Conservation (phyloP, 2,113 vertebrate genomes). For the Chitala chitala region DNA sequence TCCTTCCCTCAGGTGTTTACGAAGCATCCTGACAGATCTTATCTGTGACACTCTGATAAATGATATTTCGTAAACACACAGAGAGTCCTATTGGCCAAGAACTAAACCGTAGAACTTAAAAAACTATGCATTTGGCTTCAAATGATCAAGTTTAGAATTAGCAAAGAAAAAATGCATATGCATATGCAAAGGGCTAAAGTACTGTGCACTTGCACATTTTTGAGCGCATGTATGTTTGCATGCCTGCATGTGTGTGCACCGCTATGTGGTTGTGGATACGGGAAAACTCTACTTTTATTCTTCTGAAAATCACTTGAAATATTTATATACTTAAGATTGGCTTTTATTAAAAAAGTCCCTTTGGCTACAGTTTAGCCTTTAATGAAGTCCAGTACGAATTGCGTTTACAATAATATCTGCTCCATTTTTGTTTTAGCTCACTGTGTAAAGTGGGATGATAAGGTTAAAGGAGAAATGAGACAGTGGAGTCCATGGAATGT, state of each 20-base stretch:
- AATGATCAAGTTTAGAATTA: slow-evolving; percentile 1
- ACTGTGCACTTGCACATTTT: no score
- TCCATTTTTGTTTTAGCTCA: slow-evolving; percentile 2
- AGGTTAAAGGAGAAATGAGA: background rate
- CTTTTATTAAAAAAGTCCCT: slow-evolving; percentile 9
- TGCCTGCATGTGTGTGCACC: background rate
- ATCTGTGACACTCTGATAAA: no score
- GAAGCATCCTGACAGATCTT: no score
- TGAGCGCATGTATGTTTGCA: no score
- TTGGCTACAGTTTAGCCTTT: slow-evolving; percentile 3
- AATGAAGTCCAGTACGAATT: background rate
- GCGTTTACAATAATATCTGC: slow-evolving; percentile 6
- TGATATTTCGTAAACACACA: no score
- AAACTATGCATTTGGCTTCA: background rate
- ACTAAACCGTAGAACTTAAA: no score
- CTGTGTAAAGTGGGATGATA: background rate
- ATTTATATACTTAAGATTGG: slow-evolving; percentile 5
- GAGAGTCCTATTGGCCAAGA: no score
- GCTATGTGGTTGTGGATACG: background rate
- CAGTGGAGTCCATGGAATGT: background rate
- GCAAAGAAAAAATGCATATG: no score
- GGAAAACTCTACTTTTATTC: background rate
- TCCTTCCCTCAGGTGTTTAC: no score
- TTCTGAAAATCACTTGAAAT: background rate
- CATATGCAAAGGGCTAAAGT: background rate